Evolutionary conservation across 2,113 vertebrate species (phyloP), one percentile per base, ranked within the genome.

Genomic region (Phocoena phocoena): DNA sequence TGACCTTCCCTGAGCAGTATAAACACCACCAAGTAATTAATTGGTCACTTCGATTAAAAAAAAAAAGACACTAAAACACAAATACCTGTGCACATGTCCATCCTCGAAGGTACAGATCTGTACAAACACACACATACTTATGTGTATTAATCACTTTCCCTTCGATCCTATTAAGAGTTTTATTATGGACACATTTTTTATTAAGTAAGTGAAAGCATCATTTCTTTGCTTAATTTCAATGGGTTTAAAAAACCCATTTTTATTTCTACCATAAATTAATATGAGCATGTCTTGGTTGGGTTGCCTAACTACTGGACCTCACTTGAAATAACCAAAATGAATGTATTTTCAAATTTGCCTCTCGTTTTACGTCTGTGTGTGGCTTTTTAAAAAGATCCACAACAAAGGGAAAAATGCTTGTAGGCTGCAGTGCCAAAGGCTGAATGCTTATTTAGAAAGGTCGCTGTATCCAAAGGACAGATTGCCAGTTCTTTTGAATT

Each of bases 401-500:
- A 96, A 97, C 93, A 97, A 97, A 97, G 92, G 60, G n/a, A 14
- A 87, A 77, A 96, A 93, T 41, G 65, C 63, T 85, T 55, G 77
- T 68, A 47, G 5, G 28, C 17, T 79, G 36, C 89, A 18, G 73
- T 65, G 70, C 85, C 74, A 93, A 88, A 71, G 74, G 53, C 74
- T 93, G 44, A 92, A 93, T 5, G 12, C 33, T 97, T 70, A 96
- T 81, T 93, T 86, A 97, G 0, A 97, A 83, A 97, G 90, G 96
- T 41, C 55, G 65, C 90, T 98, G 87, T 94, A 85, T 83, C 88
- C 93, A 50, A 67, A 97, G 79, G 55, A 84, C 50, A 93, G 90
- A 93, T 93, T 94, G 95, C 73, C 88, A 97, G 91, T 62, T 92
- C 97, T 98, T 98, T 97, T 98, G 98, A 98, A 97, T 97, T 96